Conservation (phyloP, 2,888 invertebrate genomes). For the Brassicogethes aeneus region DNA sequence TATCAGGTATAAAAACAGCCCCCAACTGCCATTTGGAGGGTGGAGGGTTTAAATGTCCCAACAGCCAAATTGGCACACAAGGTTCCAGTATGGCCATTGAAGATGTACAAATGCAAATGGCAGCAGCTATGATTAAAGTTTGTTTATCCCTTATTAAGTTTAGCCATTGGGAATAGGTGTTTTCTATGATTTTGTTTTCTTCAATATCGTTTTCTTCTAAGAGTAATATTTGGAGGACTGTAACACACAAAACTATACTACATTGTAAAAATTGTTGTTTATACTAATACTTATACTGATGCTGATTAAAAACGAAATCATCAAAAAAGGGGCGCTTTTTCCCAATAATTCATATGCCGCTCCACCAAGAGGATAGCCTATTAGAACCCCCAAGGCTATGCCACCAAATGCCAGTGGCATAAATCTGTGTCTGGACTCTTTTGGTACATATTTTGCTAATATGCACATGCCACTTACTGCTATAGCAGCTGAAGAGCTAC, state of each 20-base stretch:
- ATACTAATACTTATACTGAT: slow-evolving; percentile 41
- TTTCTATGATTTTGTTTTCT: slow-evolving; percentile 12
- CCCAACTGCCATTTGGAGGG: slow-evolving; percentile 68
- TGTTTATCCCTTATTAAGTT: slow-evolving; percentile 53
- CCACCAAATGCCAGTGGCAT: slow-evolving; percentile 78
- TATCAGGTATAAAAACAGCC: slow-evolving; percentile 78
- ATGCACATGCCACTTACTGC: slow-evolving; percentile 75
- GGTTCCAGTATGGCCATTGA: slow-evolving; percentile 79
- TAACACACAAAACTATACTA: background rate
- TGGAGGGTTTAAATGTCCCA: slow-evolving; percentile 55
- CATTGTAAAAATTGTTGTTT: background rate
- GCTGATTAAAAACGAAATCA: slow-evolving; percentile 53
- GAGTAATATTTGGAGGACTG: slow-evolving; percentile 28
- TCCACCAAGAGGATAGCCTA: slow-evolving; percentile 76
- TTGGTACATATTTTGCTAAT: slow-evolving; percentile 53
- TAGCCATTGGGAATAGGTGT: slow-evolving; percentile 40
- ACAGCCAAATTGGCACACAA: slow-evolving; percentile 73
- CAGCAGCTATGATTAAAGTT: slow-evolving; percentile 53
- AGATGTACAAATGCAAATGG: slow-evolving; percentile 70
- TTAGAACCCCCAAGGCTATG: slow-evolving; percentile 68
- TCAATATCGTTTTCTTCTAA: slow-evolving; percentile 17
- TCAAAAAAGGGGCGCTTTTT: slow-evolving; percentile 64
- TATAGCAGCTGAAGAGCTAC: slow-evolving; percentile 70
- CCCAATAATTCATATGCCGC: slow-evolving; percentile 68
- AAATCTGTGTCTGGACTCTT: slow-evolving; percentile 51